Percentiles rank a stretch among this genome's conserved stretches.
phyloP scores from a whole-genome alignment of 2,113 vertebrate species.

The Typhlomys cinereus region DNA sequence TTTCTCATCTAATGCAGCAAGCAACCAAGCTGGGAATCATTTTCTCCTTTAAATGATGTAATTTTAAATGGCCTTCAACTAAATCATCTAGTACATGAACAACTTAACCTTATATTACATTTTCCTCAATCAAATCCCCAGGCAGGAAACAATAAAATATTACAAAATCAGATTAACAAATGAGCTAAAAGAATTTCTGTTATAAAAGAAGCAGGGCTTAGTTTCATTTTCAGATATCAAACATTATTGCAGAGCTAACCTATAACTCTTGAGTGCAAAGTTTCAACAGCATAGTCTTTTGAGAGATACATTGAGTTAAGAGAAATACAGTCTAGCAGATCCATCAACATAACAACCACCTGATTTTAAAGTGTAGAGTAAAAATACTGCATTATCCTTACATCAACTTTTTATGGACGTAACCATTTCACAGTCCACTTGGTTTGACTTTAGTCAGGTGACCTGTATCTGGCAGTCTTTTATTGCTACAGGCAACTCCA shows the following conservation, averaged over 20 bases:
- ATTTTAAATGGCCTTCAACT: constrained; percentile 19
- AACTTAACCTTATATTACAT: constrained; percentile 28
- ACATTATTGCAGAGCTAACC: background rate
- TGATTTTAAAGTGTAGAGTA: constrained; percentile 25
- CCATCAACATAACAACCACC: background rate
- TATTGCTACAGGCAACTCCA: constrained; percentile 41
- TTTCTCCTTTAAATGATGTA: constrained; percentile 54
- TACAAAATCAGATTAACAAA: constrained; percentile 44
- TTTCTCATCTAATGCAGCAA: constrained; percentile 39
- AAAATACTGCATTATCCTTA: constrained; percentile 2
- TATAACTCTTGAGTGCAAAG: background rate
- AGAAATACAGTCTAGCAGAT: background rate
- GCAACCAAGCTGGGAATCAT: background rate
- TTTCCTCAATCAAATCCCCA: constrained; percentile 36
- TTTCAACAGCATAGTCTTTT: background rate
- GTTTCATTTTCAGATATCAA: constrained; percentile 17
- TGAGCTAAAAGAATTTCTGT: constrained; percentile 13
- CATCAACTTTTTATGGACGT: constrained; percentile 18
- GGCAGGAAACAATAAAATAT: constrained; percentile 39
- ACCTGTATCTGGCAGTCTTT: background rate
- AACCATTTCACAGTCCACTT: constrained; percentile 52
- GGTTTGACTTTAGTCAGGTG: constrained; percentile 52
- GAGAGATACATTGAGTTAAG: background rate
- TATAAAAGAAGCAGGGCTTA: constrained; percentile 8
- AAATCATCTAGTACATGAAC: constrained; percentile 46